Percentiles rank a stretch among this genome's conserved stretches.
phyloP scores from a whole-genome alignment of 2,113 vertebrate genomes.

The Fulica atra region DNA sequence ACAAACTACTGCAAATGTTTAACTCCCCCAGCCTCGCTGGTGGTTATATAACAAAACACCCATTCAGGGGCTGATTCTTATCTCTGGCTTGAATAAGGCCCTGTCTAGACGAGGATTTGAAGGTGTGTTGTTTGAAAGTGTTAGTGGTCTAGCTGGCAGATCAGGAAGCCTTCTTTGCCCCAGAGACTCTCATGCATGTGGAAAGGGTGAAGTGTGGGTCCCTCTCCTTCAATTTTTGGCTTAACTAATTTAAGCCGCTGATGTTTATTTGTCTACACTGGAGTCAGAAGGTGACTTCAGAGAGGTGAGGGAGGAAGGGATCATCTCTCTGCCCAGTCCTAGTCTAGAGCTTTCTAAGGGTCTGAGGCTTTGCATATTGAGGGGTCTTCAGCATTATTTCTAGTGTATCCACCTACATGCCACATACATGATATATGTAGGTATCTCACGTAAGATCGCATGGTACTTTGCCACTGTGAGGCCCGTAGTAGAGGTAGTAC shows the following conservation, averaged over 20 bases:
- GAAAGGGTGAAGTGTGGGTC: neutral
- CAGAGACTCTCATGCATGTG: accelerated
- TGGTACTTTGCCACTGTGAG: neutral
- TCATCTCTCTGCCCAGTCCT: neutral
- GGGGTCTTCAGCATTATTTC: neutral
- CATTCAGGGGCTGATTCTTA: constrained; percentile 51
- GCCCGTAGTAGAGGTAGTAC: neutral
- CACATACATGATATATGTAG: no score
- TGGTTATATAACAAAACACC: constrained; percentile 52
- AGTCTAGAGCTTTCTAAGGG: neutral
- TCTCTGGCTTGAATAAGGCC: neutral
- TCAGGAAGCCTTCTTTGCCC: neutral
- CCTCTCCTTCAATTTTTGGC: neutral
- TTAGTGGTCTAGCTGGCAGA: constrained; percentile 5
- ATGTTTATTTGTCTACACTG: neutral
- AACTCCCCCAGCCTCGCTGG: neutral
- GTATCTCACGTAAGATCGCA: neutral
- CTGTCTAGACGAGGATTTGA: constrained; percentile 64
- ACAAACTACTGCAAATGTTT: constrained; percentile 57
- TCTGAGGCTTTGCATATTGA: neutral
- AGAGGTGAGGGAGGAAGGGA: neutral
- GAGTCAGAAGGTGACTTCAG: neutral
- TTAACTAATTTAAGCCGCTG: neutral
- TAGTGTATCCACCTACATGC: neutral
- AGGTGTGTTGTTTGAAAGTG: constrained; percentile 48